Evolutionary conservation across 2,797 vertebrate species (phyloP).

Genomic region (Siniperca scherzeri): DNA sequence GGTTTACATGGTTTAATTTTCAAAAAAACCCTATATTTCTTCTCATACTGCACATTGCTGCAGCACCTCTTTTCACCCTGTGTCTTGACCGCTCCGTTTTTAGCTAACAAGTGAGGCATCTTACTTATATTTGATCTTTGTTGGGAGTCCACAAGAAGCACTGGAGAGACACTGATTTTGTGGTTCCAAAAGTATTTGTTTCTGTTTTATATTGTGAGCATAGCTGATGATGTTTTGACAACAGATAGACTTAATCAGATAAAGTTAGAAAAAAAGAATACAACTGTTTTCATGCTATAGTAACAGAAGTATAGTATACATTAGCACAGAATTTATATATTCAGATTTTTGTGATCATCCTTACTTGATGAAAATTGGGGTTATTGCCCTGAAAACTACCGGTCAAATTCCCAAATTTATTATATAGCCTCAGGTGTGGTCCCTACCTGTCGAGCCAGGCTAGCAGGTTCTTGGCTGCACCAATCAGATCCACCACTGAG

Average conservation of each 20-base stretch:
- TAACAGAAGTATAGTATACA: not conserved
- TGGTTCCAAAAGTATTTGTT: no score
- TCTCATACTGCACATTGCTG: no score
- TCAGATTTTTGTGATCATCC: not conserved
- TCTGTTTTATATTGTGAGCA: not conserved
- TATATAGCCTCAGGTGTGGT: no score
- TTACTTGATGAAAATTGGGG: not conserved
- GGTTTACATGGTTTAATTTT: no score
- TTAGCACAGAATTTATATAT: not conserved
- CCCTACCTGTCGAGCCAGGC: constrained; percentile 94
- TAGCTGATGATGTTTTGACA: not conserved
- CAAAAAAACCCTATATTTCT: no score
- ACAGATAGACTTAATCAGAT: not conserved
- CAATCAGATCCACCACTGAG: constrained; percentile 94
- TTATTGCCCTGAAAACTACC: not conserved
- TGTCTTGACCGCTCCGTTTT: no score
- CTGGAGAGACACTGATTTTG: not conserved
- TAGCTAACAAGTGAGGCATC: no score
- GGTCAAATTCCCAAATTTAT: not conserved
- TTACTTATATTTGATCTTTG: no score
- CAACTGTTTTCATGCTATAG: not conserved
- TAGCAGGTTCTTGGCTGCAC: constrained; percentile 92
- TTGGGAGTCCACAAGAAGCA: not conserved
- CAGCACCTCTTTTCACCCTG: no score
- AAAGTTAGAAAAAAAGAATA: not conserved